Percentiles rank a stretch among this genome's conserved stretches.
Conservation (phyloP, 2,113 vertebrate species). For the Pachyramphus minor region DNA sequence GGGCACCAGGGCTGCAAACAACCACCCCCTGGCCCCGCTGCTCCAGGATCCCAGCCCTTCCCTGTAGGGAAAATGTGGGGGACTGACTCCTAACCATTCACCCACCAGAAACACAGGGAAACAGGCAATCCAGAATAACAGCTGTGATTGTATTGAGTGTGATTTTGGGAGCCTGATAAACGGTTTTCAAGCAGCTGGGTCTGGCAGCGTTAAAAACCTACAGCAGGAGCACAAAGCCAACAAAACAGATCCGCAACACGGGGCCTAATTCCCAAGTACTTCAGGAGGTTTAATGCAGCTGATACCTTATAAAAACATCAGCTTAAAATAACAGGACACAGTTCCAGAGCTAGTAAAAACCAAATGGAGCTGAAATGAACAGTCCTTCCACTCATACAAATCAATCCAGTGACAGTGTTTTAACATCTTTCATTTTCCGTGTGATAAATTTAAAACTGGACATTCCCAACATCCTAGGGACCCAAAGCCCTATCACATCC, state of each 20-base stretch:
- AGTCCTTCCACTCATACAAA: neutral
- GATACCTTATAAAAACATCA: neutral
- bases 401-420: neutral
- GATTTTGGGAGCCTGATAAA: conserved; percentile 1
- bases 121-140: neutral
- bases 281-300: neutral
- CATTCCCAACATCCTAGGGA: neutral
- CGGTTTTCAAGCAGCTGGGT: neutral
- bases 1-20: neutral
- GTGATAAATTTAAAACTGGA: neutral
- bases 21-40: no score
- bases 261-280: neutral
- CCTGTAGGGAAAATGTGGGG: neutral
- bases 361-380: neutral
- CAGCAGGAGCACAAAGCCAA: conserved; percentile 37
- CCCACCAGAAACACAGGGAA: neutral
- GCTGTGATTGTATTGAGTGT: neutral
- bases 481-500: neutral
- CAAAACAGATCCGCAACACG: neutral
- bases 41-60: neutral
- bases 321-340: neutral
- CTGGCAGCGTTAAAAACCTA: neutral
- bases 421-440: neutral
- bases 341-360: neutral
- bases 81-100: neutral